phyloP scores from a whole-genome alignment of 1,140 invertebrate species.

The Agrilus planipennis region DNA sequence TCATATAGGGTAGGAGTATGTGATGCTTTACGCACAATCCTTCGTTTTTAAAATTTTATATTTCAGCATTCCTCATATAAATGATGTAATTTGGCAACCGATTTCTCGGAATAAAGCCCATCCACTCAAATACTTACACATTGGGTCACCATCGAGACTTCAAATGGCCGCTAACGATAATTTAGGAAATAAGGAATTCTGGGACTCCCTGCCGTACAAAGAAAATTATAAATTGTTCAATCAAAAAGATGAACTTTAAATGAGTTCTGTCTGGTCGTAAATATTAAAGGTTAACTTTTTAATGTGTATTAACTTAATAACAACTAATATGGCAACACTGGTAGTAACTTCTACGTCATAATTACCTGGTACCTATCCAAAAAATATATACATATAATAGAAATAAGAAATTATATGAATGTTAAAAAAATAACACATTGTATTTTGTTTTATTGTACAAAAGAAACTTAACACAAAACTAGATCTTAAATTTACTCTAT shows the following conservation, averaged over 20 bases:
- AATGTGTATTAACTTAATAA: no score
- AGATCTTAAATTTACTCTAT: no score
- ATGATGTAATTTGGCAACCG: conserved; percentile 12
- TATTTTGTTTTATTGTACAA: no score
- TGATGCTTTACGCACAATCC: neutral
- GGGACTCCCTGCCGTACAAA: conserved; percentile 16
- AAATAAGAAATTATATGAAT: no score
- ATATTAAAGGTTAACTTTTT: no score
- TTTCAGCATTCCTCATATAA: conserved; percentile 8
- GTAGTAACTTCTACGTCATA: no score
- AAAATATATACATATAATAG: no score
- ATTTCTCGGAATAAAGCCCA: conserved; percentile 11
- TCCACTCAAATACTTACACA: conserved; percentile 13
- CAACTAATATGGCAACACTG: no score
- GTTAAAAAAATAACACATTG: no score
- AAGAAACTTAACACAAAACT: no score
- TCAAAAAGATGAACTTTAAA: conserved; percentile 20
- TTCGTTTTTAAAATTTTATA: neutral
- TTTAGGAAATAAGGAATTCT: conserved; percentile 18
- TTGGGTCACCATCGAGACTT: conserved; percentile 10
- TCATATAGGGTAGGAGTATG: conserved; percentile 14
- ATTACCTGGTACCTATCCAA: no score
- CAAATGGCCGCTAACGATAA: conserved; percentile 8
- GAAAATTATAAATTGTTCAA: conserved; percentile 16
- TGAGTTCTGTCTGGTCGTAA: conserved; percentile 9